Conservation (phyloP, 1,140 invertebrate genomes). For the Aphaenogaster ashmeadi region DNA sequence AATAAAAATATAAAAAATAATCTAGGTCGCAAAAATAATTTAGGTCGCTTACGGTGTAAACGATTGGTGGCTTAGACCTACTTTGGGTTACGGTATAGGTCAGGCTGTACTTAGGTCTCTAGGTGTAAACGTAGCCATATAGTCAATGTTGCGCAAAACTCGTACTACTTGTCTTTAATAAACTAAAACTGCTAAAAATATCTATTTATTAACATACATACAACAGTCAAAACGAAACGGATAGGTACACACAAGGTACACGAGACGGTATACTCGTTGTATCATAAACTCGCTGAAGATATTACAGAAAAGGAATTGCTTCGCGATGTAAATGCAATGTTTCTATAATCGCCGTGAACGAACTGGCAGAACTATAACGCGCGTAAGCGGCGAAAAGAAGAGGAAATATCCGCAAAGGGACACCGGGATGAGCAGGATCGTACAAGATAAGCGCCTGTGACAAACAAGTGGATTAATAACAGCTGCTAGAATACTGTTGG, state of each 20-base stretch:
- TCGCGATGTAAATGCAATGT: conserved; percentile 54
- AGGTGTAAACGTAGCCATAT: not conserved
- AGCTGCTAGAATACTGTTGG: conserved; percentile 69
- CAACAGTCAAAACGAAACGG: not conserved
- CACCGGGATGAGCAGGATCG: conserved; percentile 65
- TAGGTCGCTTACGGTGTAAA: no score
- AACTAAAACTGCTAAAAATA: not conserved
- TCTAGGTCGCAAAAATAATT: no score
- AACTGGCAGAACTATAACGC: conserved; percentile 25
- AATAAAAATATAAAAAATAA: no score
- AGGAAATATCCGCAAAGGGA: conserved; percentile 55
- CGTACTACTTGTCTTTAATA: not conserved
- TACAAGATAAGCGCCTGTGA: conserved; percentile 78
- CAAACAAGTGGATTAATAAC: conserved; percentile 82
- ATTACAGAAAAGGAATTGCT: conserved; percentile 29
- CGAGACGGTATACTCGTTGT: not conserved
- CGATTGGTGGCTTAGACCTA: no score
- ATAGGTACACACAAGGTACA: not conserved
- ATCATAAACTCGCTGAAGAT: conserved; percentile 39
- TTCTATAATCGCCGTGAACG: conserved; percentile 31
- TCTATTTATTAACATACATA: not conserved
- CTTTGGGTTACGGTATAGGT: no score
- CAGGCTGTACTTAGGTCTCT: no score
- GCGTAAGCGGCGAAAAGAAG: conserved; percentile 16
- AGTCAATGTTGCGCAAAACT: not conserved